Conservation (phyloP, 2,113 vertebrate genomes). For the Equus quagga region DNA sequence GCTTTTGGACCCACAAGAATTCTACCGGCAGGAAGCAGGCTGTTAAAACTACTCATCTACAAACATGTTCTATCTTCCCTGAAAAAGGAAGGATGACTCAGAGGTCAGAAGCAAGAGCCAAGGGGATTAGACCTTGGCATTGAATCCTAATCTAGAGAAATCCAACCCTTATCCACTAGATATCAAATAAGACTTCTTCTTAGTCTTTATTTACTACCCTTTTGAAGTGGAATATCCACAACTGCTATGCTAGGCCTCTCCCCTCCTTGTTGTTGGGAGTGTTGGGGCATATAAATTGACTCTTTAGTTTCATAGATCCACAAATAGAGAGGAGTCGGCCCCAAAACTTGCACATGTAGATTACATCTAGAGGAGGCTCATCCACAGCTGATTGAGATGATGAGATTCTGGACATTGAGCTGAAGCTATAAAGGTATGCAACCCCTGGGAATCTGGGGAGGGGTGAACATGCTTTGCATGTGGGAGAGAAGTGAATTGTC, state of each 20-base stretch:
- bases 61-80: neutral
- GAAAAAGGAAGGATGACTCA: neutral
- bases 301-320: neutral
- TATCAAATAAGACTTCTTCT: neutral
- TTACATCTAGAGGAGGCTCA: neutral
- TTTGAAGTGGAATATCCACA: neutral
- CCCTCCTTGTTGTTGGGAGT: neutral
- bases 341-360: neutral
- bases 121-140: neutral
- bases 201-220: neutral
- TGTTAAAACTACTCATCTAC: neutral
- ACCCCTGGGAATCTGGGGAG: neutral
- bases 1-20: neutral
- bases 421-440: neutral
- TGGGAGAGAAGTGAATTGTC: neutral
- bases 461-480: neutral
- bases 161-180: fast-evolving
- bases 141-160: neutral
- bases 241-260: neutral
- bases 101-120: neutral
- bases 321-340: neutral
- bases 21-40: neutral
- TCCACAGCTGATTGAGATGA: neutral
- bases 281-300: too few relatives aligned
- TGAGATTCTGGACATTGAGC: neutral